Evolutionary conservation across 92 coral and sea anemone genomes (phyloP).

Genomic region (Pocillopora grandis): DNA sequence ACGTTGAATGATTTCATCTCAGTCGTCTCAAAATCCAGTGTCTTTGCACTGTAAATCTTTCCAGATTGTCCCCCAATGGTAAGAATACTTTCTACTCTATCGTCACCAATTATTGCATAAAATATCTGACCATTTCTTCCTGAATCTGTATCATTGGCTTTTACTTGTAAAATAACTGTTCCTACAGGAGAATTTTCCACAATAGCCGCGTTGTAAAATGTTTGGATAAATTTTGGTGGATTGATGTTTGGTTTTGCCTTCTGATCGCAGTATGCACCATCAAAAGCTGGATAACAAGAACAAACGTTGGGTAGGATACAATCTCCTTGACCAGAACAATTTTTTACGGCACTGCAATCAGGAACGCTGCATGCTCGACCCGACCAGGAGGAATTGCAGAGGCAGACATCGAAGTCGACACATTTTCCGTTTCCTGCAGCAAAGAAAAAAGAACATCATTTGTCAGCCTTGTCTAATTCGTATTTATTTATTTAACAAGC

Average conservation of each 20-base stretch:
- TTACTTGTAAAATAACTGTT: constrained; percentile 37
- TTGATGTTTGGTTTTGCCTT: constrained; percentile 49
- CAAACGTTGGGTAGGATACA: constrained; percentile 63
- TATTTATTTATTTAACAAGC: too few species aligned
- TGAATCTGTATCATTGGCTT: constrained; percentile 66
- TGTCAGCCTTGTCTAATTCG: not conserved
- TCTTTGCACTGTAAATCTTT: constrained; percentile 15
- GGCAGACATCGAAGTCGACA: constrained; percentile 50
- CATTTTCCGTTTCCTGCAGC: constrained; percentile 58
- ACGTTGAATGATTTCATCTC: constrained; percentile 23
- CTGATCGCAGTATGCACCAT: constrained; percentile 53
- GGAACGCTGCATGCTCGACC: constrained; percentile 65
- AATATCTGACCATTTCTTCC: constrained; percentile 62
- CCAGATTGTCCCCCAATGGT: constrained; percentile 50
- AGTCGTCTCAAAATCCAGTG: constrained; percentile 50
- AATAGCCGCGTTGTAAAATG: constrained; percentile 38
- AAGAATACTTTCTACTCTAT: not conserved
- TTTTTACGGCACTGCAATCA: constrained; percentile 53
- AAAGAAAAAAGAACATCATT: not conserved
- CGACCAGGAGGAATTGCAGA: constrained; percentile 51
- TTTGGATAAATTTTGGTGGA: constrained; percentile 42
- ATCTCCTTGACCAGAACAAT: constrained; percentile 64
- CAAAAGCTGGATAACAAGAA: constrained; percentile 58
- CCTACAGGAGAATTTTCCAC: constrained; percentile 59
- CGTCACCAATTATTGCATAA: constrained; percentile 28